Evolutionary conservation across 2,113 vertebrate genomes (phyloP).

Genomic region (Carassius gibelio): DNA sequence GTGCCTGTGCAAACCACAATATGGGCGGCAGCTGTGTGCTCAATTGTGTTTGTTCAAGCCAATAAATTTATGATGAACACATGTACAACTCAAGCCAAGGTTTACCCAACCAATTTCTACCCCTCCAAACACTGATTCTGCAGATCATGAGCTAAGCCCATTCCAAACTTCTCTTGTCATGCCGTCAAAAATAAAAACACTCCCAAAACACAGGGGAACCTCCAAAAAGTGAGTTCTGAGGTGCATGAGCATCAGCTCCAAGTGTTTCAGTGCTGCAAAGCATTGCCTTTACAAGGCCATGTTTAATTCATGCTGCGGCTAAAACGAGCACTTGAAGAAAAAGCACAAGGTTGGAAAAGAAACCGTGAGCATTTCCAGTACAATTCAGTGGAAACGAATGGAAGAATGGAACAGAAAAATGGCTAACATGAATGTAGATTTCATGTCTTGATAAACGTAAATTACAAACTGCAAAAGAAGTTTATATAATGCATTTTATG

Average conservation of each 20-base stretch:
- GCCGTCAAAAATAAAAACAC: conserved; percentile 10
- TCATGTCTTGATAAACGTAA: not conserved
- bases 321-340: conserved; percentile 1
- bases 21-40: conserved; percentile 14
- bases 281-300: not conserved
- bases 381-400: not conserved
- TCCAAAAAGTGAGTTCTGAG: not conserved
- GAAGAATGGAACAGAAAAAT: not conserved
- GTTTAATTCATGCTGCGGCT: conserved; percentile 22
- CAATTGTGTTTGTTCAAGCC: conserved; percentile 18
- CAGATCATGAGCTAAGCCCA: not conserved
- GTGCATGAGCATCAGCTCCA: not conserved
- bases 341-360: not conserved
- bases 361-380: not conserved
- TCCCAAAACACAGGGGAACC: not conserved
- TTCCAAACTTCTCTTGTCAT: conserved; percentile 16
- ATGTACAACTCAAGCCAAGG: conserved; percentile 9
- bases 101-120: conserved; percentile 12
- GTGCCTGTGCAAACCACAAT: not conserved
- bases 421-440: not conserved
- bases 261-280: not conserved
- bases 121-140: not conserved
- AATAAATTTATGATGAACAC: conserved; percentile 32
- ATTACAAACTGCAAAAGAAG: not conserved
- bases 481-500: not conserved